Evolutionary conservation across 2,888 invertebrate species (phyloP), one percentile per base, ranked within the genome.

Genomic region (Endomychus coccineus): DNA sequence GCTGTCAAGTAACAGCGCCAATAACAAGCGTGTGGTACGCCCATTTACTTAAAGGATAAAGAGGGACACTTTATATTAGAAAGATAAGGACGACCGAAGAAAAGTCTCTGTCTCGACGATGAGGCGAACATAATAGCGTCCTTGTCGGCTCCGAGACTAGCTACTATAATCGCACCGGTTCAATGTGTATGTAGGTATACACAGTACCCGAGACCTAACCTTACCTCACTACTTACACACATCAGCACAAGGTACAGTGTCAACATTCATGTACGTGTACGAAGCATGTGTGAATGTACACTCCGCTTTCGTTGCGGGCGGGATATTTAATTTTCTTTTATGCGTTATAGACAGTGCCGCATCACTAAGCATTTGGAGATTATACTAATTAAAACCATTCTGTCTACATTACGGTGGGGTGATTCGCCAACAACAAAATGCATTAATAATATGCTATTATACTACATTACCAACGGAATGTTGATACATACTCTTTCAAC

Each of bases 31-130:
- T 32, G 30, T 34, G 43, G 45, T 43, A 50, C 64, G 60, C 64
- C 64, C 61, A 53, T 58, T 61, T 63, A 62, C 64, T 63, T 64
- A 58, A 56, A 55, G 61, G 61, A 64, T 64, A 61, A 62, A 61
- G 61, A 61, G 58, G 59, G 58, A 57, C 61, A 60, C 59, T 62
- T 56, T 55, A 50, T 51, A 51, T 55, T 50, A 44, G 37, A 29
- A 13, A 52, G 59, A 61, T 57, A 58, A 59, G 54, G 60, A 56
- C 50, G 49, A 34, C 40, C 46, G 45, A 43, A 30, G 30, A 37
- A 32, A 29, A 36, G 40, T 56, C 56, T 55, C 50, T 42, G 43
- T 57, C 52, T 40, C 39, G 46, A 54, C 44, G 52, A 46, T 48
- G 44, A 42, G 33, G 43, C 39, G 39, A 37, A 42, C 42, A 49